Conservation (phyloP, 2,797 vertebrate genomes). For the Gorsachius magnificus region DNA sequence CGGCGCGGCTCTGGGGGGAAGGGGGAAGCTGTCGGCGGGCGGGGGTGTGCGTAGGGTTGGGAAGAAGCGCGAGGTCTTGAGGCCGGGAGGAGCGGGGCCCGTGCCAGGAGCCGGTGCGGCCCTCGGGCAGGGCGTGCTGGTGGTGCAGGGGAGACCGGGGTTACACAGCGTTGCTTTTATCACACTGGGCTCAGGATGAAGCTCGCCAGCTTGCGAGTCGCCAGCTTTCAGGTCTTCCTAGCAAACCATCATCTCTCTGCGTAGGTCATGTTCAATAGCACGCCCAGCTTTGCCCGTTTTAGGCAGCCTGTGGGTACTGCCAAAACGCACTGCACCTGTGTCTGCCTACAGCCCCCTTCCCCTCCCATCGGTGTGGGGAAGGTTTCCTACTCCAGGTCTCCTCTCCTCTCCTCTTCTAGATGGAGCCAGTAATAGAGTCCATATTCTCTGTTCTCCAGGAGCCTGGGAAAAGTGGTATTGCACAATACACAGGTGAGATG, state of each 20-base stretch:
- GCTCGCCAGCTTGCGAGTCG: not conserved
- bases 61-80: not conserved
- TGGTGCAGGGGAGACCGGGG: accelerated
- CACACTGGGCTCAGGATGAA: accelerated
- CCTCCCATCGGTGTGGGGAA: accelerated
- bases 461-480: not conserved
- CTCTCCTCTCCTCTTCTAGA: not conserved
- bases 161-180: accelerated
- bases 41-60: too few species aligned
- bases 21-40: not conserved
- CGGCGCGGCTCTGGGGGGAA: not conserved
- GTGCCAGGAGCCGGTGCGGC: too few species aligned
- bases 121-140: too few species aligned
- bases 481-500: not conserved
- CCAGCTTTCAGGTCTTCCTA: accelerated
- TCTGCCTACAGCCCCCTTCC: too few species aligned
- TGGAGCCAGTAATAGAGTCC: not conserved
- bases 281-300: accelerated
- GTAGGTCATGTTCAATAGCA: accelerated
- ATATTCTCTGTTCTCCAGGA: not conserved
- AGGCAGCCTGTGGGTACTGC: not conserved
- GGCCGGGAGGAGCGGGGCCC: accelerated
- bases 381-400: accelerated
- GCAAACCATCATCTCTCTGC: accelerated
- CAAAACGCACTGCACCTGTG: not conserved